Evolutionary conservation across 2,113 vertebrate genomes (phyloP).

Genomic region (Tretioscincus oriximinensis): DNA sequence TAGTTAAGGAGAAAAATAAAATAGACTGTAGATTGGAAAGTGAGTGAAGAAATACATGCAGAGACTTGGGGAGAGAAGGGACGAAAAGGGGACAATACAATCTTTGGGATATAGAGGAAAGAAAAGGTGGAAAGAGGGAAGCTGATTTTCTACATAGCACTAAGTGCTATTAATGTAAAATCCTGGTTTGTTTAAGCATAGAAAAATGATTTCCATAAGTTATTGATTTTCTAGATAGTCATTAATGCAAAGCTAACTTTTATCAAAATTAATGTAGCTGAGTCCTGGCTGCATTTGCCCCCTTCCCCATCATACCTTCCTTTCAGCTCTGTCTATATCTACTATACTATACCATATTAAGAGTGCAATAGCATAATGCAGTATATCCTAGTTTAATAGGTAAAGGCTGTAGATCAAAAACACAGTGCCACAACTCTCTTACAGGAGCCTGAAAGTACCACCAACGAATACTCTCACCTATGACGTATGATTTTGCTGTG

Average conservation of each 20-base stretch:
- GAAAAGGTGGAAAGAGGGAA: no score
- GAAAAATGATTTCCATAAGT: not conserved
- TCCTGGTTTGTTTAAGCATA: not conserved
- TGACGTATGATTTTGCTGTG: constrained; percentile 97
- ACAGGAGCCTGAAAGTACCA: constrained; percentile 23
- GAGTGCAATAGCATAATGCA: not conserved
- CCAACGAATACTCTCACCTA: constrained; percentile 86
- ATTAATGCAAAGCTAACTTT: not conserved
- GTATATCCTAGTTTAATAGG: not conserved
- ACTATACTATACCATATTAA: no score
- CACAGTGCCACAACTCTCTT: not conserved
- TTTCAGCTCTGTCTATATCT: not conserved
- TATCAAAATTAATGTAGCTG: not conserved
- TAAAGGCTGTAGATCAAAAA: not conserved
- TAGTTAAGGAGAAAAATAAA: no score
- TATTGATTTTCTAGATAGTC: not conserved
- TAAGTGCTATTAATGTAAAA: not conserved
- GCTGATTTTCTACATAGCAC: no score
- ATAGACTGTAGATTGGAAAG: no score
- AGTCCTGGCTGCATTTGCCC: not conserved
- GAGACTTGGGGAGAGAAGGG: no score
- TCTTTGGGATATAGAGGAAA: no score
- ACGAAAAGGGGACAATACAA: no score
- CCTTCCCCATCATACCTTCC: not conserved
- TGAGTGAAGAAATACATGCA: no score